Conservation (phyloP, 2,113 vertebrate species). For the Laterallus jamaicensis region DNA sequence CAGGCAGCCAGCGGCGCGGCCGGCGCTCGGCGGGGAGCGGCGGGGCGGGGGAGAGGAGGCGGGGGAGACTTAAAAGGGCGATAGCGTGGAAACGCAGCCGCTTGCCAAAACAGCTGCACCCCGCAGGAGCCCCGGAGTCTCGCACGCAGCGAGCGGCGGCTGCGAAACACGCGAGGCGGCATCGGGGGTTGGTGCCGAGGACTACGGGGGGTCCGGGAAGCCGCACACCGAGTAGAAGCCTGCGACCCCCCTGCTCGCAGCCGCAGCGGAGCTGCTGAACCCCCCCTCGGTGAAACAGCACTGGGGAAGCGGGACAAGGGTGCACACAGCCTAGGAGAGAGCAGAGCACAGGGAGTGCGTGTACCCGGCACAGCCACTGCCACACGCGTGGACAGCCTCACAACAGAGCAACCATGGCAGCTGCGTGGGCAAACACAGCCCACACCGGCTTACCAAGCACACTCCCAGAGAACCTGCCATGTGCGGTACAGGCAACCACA, state of each 20-base stretch:
- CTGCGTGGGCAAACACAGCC: accelerated
- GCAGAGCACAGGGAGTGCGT: accelerated
- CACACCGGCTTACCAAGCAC: accelerated
- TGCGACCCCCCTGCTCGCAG: not conserved
- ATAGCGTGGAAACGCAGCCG: not conserved
- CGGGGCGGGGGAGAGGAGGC: not conserved
- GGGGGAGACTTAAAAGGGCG: not conserved
- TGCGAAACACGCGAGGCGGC: not conserved
- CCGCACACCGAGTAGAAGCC: no score
- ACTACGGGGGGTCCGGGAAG: no score
- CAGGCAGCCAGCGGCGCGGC: not conserved
- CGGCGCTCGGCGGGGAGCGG: not conserved
- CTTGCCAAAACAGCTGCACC: not conserved
- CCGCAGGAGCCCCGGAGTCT: not conserved
- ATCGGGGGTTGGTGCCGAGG: not conserved
- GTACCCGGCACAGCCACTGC: accelerated
- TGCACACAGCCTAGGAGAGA: not conserved
- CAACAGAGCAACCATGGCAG: accelerated
- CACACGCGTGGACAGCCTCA: accelerated
- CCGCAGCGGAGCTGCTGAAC: no score
- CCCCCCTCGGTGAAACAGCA: not conserved
- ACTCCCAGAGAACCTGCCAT: accelerated
- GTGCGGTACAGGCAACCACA: not conserved
- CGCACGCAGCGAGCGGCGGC: not conserved
- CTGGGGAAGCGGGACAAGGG: not conserved